Conservation (phyloP, 2,113 vertebrate genomes). For the Plectropomus leopardus region DNA sequence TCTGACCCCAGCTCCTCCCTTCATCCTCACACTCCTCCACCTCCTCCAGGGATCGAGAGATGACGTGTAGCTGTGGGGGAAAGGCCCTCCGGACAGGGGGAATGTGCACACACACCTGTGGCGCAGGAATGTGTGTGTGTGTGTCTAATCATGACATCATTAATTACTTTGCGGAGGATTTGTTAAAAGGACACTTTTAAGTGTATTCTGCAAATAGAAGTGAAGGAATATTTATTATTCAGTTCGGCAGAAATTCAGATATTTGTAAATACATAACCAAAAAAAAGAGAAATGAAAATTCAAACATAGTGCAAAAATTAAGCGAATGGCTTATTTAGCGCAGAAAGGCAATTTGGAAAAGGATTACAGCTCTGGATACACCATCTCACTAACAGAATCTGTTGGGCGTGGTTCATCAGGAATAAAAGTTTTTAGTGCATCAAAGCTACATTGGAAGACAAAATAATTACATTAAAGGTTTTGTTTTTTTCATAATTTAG, state of each 20-base stretch:
- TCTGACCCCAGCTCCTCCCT: slow-evolving; percentile 57
- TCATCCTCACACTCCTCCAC: slow-evolving; percentile 68
- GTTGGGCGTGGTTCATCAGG: slow-evolving; percentile 69
- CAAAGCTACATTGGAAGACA: slow-evolving; percentile 86
- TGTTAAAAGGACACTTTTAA: slow-evolving; percentile 54
- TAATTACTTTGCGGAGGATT: slow-evolving; percentile 21
- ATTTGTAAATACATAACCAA: slow-evolving; percentile 40
- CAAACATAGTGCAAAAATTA: slow-evolving; percentile 81
- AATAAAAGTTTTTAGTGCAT: slow-evolving; percentile 87
- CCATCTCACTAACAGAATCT: slow-evolving; percentile 54
- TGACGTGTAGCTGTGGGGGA: slow-evolving; percentile 69
- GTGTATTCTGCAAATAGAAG: slow-evolving; percentile 44
- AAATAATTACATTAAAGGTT: slow-evolving; percentile 84
- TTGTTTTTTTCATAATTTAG: slow-evolving; percentile 86
- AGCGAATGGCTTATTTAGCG: slow-evolving; percentile 64
- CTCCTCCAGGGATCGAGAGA: slow-evolving; percentile 60
- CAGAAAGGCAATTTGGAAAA: slow-evolving; percentile 69
- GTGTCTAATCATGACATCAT: slow-evolving; percentile 30
- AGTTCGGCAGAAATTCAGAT: slow-evolving; percentile 38
- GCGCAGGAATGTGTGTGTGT: slow-evolving; percentile 63
- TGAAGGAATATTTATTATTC: slow-evolving; percentile 41
- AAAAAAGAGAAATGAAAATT: slow-evolving; percentile 41
- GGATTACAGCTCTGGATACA: slow-evolving; percentile 40
- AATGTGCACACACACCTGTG: slow-evolving; percentile 75
- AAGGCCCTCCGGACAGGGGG: slow-evolving; percentile 63